These are phyloP conservation scores for Ephydatia muelleri DNA, from an alignment of 37 sponge, comb jelly and placozoan species.

Conservation along the genomic window DNA sequence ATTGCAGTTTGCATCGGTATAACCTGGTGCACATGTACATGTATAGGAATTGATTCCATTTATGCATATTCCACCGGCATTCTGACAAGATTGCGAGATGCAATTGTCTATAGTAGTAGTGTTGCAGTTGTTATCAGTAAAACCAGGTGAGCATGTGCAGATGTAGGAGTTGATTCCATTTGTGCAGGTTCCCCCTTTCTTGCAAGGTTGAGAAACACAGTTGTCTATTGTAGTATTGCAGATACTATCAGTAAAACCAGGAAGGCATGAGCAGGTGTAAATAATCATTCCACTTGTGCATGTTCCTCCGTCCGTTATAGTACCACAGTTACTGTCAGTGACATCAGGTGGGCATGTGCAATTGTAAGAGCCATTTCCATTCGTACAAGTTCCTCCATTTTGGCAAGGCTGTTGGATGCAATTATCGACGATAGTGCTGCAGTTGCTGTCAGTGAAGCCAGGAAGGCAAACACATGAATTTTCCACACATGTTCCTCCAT, in stretches of 20 bases:
- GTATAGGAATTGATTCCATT: too few species aligned
- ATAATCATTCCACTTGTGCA: slow-evolving; percentile 40
- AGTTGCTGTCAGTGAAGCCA: slow-evolving; percentile 41
- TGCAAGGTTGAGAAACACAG: slow-evolving; percentile 30
- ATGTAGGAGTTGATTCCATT: too few species aligned
- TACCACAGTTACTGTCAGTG: slow-evolving; percentile 42
- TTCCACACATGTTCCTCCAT: slow-evolving; percentile 49
- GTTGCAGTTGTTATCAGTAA: slow-evolving; percentile 38
- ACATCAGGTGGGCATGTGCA: slow-evolving; percentile 45
- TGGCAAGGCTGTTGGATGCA: slow-evolving; percentile 37
- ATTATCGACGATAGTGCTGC: slow-evolving; percentile 33
- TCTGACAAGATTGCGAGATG: too few species aligned
- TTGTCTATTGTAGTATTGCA: slow-evolving; percentile 29
- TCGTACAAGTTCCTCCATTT: slow-evolving; percentile 51
- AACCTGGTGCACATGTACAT: slow-evolving; percentile 50
- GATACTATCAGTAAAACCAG: slow-evolving; percentile 26
- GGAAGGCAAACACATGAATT: slow-evolving; percentile 45
- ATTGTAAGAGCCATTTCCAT: slow-evolving; percentile 20
- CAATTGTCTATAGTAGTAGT: too few species aligned
- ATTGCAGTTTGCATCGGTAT: slow-evolving; percentile 30
- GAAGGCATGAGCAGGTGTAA: slow-evolving; percentile 26
- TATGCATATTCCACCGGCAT: slow-evolving; percentile 49
- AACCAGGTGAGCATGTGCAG: slow-evolving; percentile 34
- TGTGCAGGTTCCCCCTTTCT: slow-evolving; percentile 19
- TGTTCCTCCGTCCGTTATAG: slow-evolving; percentile 50